These are phyloP conservation scores for Alaudala cheleensis DNA, from an alignment of 2,113 vertebrate species.

Conservation along the genomic window DNA sequence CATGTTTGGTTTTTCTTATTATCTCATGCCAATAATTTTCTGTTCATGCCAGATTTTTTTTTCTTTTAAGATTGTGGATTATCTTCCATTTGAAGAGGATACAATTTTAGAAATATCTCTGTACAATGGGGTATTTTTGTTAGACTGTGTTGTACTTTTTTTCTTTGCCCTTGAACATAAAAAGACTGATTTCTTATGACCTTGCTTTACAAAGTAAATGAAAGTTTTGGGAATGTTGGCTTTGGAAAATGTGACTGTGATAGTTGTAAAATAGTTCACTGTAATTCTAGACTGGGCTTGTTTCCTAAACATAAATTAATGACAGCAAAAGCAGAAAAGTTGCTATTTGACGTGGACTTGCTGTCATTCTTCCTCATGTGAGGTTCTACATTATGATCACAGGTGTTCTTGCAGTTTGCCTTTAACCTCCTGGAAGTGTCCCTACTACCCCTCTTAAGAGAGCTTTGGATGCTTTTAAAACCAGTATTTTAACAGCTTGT, in stretches of 20 bases:
- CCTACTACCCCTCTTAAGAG: not conserved
- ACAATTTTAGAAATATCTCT: not conserved
- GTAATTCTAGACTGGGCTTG: not conserved
- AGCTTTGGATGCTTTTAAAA: not conserved
- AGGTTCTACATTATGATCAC: not conserved
- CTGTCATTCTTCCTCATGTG: not conserved
- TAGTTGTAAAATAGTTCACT: not conserved
- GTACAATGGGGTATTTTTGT: not conserved
- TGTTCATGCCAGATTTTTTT: not conserved
- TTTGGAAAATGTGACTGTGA: not conserved
- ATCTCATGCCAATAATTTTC: not conserved
- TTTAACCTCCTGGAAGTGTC: not conserved
- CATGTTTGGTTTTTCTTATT: not conserved
- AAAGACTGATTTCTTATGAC: not conserved
- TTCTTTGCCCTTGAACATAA: not conserved
- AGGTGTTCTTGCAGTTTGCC: not conserved
- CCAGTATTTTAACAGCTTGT: not conserved
- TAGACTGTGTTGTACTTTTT: not conserved
- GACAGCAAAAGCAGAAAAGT: not conserved
- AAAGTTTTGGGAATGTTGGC: not conserved
- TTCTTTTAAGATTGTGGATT: not conserved
- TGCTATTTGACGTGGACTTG: not conserved
- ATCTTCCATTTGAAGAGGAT: not conserved
- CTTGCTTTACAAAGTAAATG: not conserved
- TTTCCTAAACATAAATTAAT: not conserved